phyloP scores from a whole-genome alignment of 2,797 vertebrate genomes.

The Xerus rutilus region DNA sequence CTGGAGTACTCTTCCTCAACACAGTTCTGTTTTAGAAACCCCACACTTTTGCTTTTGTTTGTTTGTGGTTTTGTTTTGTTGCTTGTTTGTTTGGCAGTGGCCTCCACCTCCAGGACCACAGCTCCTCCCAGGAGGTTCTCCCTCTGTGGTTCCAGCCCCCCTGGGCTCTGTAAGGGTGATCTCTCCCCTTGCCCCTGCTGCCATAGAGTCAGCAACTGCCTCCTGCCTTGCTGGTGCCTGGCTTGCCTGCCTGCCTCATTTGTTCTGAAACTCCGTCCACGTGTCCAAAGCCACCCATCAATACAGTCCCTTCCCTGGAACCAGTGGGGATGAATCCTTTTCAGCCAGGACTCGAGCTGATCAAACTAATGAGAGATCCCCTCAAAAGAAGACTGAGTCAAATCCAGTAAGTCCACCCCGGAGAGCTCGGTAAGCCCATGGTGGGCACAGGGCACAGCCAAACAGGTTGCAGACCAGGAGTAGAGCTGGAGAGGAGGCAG shows the following conservation, averaged over 20 bases:
- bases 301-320: background rate
- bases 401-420: background rate
- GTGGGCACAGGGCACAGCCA: rapidly evolving
- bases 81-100: background rate
- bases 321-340: background rate
- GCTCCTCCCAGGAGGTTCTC: background rate
- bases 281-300: background rate
- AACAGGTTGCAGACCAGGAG: background rate
- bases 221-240: background rate
- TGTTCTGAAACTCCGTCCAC: background rate
- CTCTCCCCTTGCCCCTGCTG: background rate
- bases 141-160: background rate
- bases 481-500: background rate
- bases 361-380: background rate
- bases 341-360: background rate
- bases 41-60: too few species aligned
- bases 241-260: background rate
- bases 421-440: background rate
- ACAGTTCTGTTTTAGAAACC: background rate
- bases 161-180: background rate
- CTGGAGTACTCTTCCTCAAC: background rate
- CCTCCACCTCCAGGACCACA: background rate
- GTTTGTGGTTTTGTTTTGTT: too few species aligned
- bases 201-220: background rate
- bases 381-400: background rate